These are phyloP conservation scores for Netelia virgata DNA, from an alignment of 2,888 invertebrate genomes.

Conservation along the genomic window DNA sequence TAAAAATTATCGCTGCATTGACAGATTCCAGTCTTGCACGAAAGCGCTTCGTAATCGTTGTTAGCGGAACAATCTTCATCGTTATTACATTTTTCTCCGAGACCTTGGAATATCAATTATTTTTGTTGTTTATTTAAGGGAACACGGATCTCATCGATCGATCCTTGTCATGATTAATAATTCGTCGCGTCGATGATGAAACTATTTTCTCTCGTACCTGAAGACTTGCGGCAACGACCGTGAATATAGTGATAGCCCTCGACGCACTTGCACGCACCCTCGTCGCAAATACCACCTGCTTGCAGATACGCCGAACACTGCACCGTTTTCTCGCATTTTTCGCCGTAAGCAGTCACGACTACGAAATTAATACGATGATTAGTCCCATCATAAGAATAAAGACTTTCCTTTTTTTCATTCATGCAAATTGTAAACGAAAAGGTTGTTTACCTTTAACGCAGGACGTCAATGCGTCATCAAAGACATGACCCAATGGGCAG, in stretches of 20 bases:
- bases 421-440: background rate
- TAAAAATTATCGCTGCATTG: constrained; percentile 78
- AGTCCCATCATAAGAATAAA: background rate
- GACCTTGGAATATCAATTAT: constrained; percentile 68
- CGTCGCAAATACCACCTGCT: constrained; percentile 73
- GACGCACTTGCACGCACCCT: constrained; percentile 73
- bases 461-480: constrained; percentile 71
- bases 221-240: constrained; percentile 75
- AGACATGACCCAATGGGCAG: constrained; percentile 71
- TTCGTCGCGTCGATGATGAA: background rate
- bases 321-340: constrained; percentile 74
- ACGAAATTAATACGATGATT: constrained; percentile 10
- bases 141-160: background rate
- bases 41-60: constrained; percentile 75
- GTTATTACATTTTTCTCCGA: constrained; percentile 74
- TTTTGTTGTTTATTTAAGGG: background rate
- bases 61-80: constrained; percentile 78
- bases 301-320: constrained; percentile 76
- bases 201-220: constrained; percentile 69
- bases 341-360: constrained; percentile 74
- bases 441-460: constrained; percentile 75
- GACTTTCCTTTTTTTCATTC: constrained; percentile 6
- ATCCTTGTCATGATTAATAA: constrained; percentile 6
- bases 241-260: constrained; percentile 78
- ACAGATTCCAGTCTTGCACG: constrained; percentile 75